Conservation (phyloP, 2,888 invertebrate genomes). For the Standfussiana lucernea region DNA sequence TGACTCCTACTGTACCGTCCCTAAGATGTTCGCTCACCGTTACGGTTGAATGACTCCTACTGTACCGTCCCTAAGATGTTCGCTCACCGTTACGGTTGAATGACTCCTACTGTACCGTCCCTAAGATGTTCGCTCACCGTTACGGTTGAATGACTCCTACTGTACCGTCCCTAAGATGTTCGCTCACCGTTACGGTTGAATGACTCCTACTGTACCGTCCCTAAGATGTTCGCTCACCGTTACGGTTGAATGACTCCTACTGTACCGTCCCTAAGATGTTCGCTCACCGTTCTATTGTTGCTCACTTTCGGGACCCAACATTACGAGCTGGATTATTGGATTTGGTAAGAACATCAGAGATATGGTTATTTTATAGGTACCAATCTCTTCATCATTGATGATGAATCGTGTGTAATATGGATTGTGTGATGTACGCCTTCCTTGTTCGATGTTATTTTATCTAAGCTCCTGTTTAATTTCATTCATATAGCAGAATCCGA, state of each 20-base stretch:
- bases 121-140: neutral
- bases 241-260: neutral
- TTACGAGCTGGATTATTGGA: neutral
- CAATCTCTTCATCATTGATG: neutral
- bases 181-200: neutral
- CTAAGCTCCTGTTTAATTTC: neutral
- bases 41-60: neutral
- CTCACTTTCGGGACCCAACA: neutral
- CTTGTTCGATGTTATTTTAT: neutral
- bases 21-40: neutral
- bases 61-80: neutral
- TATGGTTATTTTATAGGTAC: neutral
- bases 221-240: neutral
- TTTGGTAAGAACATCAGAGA: neutral
- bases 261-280: neutral
- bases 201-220: neutral
- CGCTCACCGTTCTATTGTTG: neutral
- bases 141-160: neutral
- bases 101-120: neutral
- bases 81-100: neutral
- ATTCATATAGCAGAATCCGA: neutral
- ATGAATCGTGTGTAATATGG: neutral
- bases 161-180: neutral
- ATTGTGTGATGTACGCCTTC: slow-evolving; percentile 7
- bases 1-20: neutral